Evolutionary conservation across 1,140 invertebrate species (phyloP).

Genomic region (Neotoxoptera formosana): DNA sequence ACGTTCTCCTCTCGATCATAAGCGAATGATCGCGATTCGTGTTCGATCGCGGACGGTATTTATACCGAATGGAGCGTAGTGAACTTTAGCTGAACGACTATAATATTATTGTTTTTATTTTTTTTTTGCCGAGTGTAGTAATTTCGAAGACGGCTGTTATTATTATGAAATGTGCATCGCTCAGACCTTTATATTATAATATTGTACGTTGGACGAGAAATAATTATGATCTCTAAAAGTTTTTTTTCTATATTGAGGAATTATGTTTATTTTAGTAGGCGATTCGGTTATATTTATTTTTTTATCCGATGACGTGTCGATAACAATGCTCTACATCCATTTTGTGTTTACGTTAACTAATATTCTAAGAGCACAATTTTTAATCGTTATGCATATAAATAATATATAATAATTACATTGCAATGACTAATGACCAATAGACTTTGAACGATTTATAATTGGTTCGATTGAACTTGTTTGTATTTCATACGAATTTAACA

Average conservation of each 20-base stretch:
- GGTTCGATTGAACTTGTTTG: neutral
- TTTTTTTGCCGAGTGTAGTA: neutral
- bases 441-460: neutral
- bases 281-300: conserved; percentile 1
- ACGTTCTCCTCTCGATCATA: neutral
- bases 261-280: conserved; percentile 15
- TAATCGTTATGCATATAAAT: neutral
- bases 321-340: neutral
- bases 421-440: neutral
- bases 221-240: neutral
- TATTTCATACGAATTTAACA: neutral
- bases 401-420: neutral
- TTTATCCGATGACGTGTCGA: neutral
- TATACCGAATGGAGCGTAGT: neutral
- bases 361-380: neutral
- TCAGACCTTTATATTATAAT: neutral
- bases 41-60: neutral
- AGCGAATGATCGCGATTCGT: neutral
- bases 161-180: neutral
- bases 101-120: neutral
- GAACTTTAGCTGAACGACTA: neutral
- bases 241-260: neutral
- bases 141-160: neutral
- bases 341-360: neutral
- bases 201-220: neutral